Evolutionary conservation across 1,140 invertebrate genomes (phyloP), one percentile per base, ranked within the genome.

Genomic region (Sesamia nonagrioides): DNA sequence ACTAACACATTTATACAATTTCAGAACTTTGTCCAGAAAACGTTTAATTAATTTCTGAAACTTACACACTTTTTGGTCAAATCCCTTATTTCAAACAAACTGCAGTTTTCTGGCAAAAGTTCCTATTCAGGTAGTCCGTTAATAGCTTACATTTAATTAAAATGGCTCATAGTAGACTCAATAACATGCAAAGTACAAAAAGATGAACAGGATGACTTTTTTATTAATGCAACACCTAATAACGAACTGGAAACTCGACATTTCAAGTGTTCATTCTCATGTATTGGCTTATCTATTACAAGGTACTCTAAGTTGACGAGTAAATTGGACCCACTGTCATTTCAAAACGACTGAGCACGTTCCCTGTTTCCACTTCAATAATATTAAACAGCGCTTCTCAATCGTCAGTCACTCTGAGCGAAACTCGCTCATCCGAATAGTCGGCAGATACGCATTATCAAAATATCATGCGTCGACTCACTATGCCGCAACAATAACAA

Each of bases 401-500:
- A 75, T 89, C 79, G 75, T 83, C 61, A 84, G 81, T 82, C 73
- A 79, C 83, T 84, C 81, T 78, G 82, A 85, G 82, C 85, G 80
- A 79, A 82, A 90, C 80, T 86, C 85, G 84, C 82, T 91, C 87
- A 89, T 86, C 86, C 86, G 86, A 80, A 90, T 82, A 88, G 78
- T 84, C 86, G 83, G 83, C 74, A 83, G 89, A 92, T 92, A 92
- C 75, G 86, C 79, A 84, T 82, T 91, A 90, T 91, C 89, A 77
- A 83, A 80, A 82, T 81, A 86, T 86, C 84, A 88, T 77, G 77
- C 80, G 52, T 79, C 76, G 82, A 71, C 50, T 74, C 54, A 82
- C 80, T 85, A 85, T 87, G 68, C 75, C 63, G 66, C 80, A 45
- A 75, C 63, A 74, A 76, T 84, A 84, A 78, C 54, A 84, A 83